These are phyloP conservation scores for Clunio marinus DNA, from an alignment of 2,888 invertebrate species.

Conservation along the genomic window DNA sequence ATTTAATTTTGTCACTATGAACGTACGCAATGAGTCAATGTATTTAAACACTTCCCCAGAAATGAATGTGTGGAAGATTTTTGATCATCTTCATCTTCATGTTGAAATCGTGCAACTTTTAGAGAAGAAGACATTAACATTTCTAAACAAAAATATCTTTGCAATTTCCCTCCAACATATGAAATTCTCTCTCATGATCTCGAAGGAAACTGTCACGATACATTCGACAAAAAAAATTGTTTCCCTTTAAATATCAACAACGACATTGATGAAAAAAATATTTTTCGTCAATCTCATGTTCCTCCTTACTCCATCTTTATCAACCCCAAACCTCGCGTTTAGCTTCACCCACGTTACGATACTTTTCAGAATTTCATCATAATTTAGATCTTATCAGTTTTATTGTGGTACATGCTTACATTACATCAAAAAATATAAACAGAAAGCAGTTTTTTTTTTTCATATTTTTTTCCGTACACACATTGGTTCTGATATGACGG, in stretches of 20 bases:
- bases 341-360: background rate
- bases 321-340: background rate
- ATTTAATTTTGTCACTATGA: background rate
- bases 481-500: background rate
- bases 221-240: too few relatives aligned
- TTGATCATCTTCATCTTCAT: too few relatives aligned
- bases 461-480: background rate
- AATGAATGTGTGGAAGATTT: too few relatives aligned
- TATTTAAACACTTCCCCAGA: too few relatives aligned
- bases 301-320: background rate
- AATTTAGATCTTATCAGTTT: conserved; percentile 39
- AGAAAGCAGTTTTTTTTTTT: conserved; percentile 1
- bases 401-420: conserved; percentile 39
- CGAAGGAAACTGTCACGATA: too few relatives aligned
- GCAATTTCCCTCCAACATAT: too few relatives aligned
- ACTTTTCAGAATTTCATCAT: conserved; percentile 37
- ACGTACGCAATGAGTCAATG: too few relatives aligned
- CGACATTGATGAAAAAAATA: conserved; percentile 21
- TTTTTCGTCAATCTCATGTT: conserved; percentile 30
- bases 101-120: too few relatives aligned
- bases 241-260: background rate
- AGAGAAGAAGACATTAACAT: too few relatives aligned
- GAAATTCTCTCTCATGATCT: too few relatives aligned
- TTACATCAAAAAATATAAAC: conserved; percentile 31
- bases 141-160: too few relatives aligned